phyloP scores from a whole-genome alignment of 2,113 vertebrate genomes.

The Symphodus melops region DNA sequence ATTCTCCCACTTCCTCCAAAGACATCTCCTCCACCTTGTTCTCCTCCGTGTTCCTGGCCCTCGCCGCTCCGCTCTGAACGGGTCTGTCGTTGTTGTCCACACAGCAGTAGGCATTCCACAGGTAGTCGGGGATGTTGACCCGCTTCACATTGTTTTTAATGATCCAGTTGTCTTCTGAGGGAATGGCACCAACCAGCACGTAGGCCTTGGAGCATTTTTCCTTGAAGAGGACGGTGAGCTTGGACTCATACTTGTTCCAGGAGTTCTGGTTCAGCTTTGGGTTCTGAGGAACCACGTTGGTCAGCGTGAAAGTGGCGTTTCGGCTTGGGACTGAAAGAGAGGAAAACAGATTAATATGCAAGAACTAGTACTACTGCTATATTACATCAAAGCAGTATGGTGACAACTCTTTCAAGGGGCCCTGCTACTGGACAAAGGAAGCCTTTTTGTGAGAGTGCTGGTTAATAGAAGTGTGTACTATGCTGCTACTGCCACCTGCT shows the following conservation, averaged over 20 bases:
- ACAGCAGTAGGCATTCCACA: slow-evolving; percentile 85
- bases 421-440: no score
- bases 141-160: slow-evolving; percentile 78
- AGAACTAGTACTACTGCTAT: background rate
- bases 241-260: slow-evolving; percentile 77
- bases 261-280: slow-evolving; percentile 79
- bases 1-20: slow-evolving; percentile 64
- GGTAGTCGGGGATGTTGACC: slow-evolving; percentile 81
- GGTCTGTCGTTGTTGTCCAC: slow-evolving; percentile 73
- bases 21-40: slow-evolving; percentile 72
- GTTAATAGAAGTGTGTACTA: no score
- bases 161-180: slow-evolving; percentile 79
- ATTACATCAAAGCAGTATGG: no score
- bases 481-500: slow-evolving; percentile 23
- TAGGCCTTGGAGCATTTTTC: slow-evolving; percentile 72
- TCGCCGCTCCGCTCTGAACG: slow-evolving; percentile 68
- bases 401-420: no score
- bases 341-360: background rate
- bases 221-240: slow-evolving; percentile 69
- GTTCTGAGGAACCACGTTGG: slow-evolving; percentile 82
- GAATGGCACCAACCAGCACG: slow-evolving; percentile 80
- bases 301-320: slow-evolving; percentile 83
- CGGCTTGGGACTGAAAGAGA: slow-evolving; percentile 71
- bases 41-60: slow-evolving; percentile 75
- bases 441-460: no score